Evolutionary conservation across 2,888 invertebrate species (phyloP).

Genomic region (Acanthoscelides obtectus): DNA sequence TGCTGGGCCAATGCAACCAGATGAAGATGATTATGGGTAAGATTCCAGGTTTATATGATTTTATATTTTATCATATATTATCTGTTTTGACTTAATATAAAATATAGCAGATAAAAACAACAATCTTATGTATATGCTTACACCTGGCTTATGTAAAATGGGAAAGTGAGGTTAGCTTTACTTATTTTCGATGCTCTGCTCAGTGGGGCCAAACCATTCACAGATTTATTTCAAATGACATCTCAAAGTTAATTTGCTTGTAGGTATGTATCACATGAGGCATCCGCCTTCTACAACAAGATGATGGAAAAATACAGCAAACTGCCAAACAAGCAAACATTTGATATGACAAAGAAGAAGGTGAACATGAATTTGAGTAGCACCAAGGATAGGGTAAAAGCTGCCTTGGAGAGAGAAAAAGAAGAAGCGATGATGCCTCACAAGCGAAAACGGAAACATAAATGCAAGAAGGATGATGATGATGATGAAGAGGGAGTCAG

Average conservation of each 20-base stretch:
- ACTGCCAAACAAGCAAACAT: constrained; percentile 68
- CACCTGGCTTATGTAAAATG: too few relatives aligned
- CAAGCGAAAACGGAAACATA: constrained; percentile 54
- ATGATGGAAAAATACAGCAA: constrained; percentile 79
- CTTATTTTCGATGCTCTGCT: too few relatives aligned
- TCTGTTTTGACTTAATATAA: too few relatives aligned
- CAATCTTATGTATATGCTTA: too few relatives aligned
- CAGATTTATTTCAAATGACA: too few relatives aligned
- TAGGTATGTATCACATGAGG: constrained; percentile 66
- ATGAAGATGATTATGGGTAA: constrained; percentile 82
- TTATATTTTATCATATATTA: background rate
- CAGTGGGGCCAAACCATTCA: too few relatives aligned
- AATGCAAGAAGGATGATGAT: constrained; percentile 31
- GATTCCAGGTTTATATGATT: constrained; percentile 49
- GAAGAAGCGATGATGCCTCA: constrained; percentile 69
- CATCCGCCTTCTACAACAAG: constrained; percentile 75
- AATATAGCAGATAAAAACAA: too few relatives aligned
- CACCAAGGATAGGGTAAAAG: constrained; percentile 70
- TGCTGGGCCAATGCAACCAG: constrained; percentile 73
- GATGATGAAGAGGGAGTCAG: constrained; percentile 28
- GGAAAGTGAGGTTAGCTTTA: too few relatives aligned
- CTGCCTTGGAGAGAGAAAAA: constrained; percentile 66
- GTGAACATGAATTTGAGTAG: constrained; percentile 53
- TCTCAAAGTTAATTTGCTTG: too few relatives aligned
- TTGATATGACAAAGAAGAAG: constrained; percentile 54